Base-by-base conservation (phyloP, 2,113 vertebrate species). In the Podocnemis expansa region DNA sequence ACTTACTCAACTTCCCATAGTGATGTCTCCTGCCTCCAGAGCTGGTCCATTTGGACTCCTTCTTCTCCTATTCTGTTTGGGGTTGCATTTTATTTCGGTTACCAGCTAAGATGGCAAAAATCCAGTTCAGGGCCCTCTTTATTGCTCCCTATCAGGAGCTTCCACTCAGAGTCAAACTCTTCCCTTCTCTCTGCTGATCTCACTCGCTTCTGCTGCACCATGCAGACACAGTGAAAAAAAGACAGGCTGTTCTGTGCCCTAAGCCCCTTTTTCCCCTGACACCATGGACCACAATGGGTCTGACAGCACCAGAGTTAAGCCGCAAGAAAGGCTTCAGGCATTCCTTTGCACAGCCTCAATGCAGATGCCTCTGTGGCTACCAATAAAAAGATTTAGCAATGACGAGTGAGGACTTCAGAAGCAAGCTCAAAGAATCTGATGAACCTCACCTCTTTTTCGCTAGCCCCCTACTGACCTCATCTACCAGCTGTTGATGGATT, bases 401-500 rank as follows among this genome's bases (percentile, higher is more conserved):
- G 91, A 85, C 84, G 95, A 94, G 78, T 89, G 93, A 93, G 49
- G 93, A 91, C 89, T 19, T 80, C 43, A 79, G 89, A 82, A 93
- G 86, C 56, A 19, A 84, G 29, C 80, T 3, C 87, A 54, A 67
- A 16, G 87, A 89, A 93, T 80, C 95, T 88, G 93, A 91, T 91
- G 49, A 88, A 14, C n/a, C 94, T 89, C 63, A 86, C 82, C 80
- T 82, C 34, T 76, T 84, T 85, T 22, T 82, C 89, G 84, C 56
- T 83, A 89, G 93, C 89, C 88, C 60, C 75, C 60, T 85, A 78
- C 96, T 94, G 80, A 78, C 93, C 93, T 97, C 93, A 95, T 95
- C 89, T 95, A 67, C 55, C 34, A 96, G 96, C 94, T 96, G 96
- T 88, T 95, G 95, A 95, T 94, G 95, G 95, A 93, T 93, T 90